A percentile compares a stretch with the other conserved stretches of the same genome.
Conservation (phyloP, 92 coral and sea anemone species). For the Palythoa grandis region DNA sequence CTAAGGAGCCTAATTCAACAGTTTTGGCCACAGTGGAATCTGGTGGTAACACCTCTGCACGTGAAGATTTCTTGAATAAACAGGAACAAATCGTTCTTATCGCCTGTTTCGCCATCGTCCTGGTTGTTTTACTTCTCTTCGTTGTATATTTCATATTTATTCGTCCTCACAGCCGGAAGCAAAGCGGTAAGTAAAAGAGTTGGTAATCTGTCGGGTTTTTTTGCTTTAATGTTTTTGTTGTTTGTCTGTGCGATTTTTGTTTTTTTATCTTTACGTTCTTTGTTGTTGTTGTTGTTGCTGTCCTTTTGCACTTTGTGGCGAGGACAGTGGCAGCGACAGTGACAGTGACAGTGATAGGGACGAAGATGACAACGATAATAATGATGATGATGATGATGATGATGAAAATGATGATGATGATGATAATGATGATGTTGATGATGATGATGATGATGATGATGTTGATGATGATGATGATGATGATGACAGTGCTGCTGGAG, state of each 20-base stretch:
- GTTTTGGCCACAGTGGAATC: not conserved
- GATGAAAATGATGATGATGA: not conserved
- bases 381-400: not conserved
- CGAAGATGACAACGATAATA: no score
- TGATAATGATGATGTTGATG: not conserved
- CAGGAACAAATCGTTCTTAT: conserved; percentile 26
- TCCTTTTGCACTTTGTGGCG: no score
- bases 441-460: not conserved
- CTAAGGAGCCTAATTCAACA: conserved; percentile 22
- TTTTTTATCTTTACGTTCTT: no score
- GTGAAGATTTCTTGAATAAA: not conserved
- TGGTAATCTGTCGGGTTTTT: not conserved
- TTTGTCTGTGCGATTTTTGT: no score
- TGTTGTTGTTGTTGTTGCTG: no score
- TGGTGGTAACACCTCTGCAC: not conserved
- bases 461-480: not conserved
- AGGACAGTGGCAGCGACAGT: no score
- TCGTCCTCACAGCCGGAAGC: conserved; percentile 13
- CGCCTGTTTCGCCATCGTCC: conserved; percentile 6
- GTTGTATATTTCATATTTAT: not conserved
- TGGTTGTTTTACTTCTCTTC: not conserved
- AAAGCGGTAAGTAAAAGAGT: conserved; percentile 9
- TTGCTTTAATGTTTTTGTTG: no score
- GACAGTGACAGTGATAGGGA: no score
- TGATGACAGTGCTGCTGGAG: no score